Evolutionary conservation across 1,140 invertebrate species (phyloP).

Genomic region (Dreissena rostriformis): DNA sequence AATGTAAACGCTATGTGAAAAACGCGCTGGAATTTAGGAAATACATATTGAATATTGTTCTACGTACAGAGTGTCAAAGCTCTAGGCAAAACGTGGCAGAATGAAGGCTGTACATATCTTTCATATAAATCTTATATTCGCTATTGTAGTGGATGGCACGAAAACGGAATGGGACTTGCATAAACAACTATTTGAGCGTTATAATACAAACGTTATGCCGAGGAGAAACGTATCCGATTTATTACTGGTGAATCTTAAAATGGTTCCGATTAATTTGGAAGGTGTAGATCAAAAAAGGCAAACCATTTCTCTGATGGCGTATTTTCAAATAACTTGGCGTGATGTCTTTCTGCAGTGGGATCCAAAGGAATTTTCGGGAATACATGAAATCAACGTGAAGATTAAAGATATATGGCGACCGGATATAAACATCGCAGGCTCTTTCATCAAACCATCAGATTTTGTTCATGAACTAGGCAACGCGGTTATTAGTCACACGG

Average conservation of each 20-base stretch:
- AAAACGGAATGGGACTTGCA: neutral
- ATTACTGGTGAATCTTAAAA: neutral
- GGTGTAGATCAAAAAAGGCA: conserved; percentile 25
- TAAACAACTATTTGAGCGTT: neutral
- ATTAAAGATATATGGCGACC: conserved; percentile 36
- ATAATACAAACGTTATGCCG: conserved; percentile 36
- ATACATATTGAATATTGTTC: too few species aligned
- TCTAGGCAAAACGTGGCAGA: too few species aligned
- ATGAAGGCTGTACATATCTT: too few species aligned
- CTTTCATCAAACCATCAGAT: conserved; percentile 34
- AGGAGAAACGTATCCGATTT: neutral
- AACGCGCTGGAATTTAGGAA: too few species aligned
- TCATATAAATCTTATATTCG: too few species aligned
- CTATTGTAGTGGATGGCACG: too few species aligned
- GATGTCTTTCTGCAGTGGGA: conserved; percentile 37
- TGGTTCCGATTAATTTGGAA: conserved; percentile 39
- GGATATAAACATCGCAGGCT: neutral
- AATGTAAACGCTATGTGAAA: too few species aligned
- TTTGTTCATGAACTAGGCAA: conserved; percentile 3
- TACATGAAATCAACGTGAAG: conserved; percentile 18
- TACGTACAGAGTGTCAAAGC: too few species aligned
- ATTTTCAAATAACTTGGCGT: conserved; percentile 27
- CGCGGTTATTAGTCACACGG: conserved; percentile 12
- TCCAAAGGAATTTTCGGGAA: neutral
- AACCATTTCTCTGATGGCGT: conserved; percentile 30